Base-by-base conservation (phyloP, 2,797 vertebrate genomes). In the Pseudochaenichthys georgianus region DNA sequence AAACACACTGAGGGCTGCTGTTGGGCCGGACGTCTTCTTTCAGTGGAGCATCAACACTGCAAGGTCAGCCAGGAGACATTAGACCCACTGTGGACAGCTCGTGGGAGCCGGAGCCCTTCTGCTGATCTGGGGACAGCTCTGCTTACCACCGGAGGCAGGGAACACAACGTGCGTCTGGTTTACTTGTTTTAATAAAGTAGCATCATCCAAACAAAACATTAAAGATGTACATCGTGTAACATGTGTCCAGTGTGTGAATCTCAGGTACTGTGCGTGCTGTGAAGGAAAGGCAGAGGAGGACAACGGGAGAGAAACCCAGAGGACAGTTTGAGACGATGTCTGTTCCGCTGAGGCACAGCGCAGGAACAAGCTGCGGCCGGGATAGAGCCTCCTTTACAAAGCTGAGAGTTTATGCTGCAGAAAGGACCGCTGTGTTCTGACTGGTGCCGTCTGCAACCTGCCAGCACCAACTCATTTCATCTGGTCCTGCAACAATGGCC, bases 401-500 rank as follows among this genome's bases (percentile, higher is more conserved):
- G 61, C 61, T 76, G 73, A 13, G 50, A 64, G 66, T 60, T 48
- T 42, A 16, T 41, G 46, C 50, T 34, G 58, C 42, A 17, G 48
- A 57, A 64, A 61, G 45, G 61, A 78, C 64, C 65, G 55, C 41
- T 54, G 67, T 54, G 66, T 74, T 64, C 66, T n/a, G 47, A 59
- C 28, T 68, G 42, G 43, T 67, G 52, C n/a, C 65, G 8, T 8
- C 28, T 5, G 16, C 51, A 59, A 21, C 17, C 54, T 69, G 66
- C 52, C 43, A 43, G 34, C 8, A 10, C 45, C 8, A 46, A 1
- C 23, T 54, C 19, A 38, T 57, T 47, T 17, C 23, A 69, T 53
- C 43, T 50, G 7, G 46, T 77, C 31, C 69, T 28, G 38, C 13
- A 21, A 45, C 31, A 59, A 55, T 8, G 48, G 45, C n/a, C 12